Base-by-base conservation (phyloP, 2,888 invertebrate species). In the Acleris emargana region DNA sequence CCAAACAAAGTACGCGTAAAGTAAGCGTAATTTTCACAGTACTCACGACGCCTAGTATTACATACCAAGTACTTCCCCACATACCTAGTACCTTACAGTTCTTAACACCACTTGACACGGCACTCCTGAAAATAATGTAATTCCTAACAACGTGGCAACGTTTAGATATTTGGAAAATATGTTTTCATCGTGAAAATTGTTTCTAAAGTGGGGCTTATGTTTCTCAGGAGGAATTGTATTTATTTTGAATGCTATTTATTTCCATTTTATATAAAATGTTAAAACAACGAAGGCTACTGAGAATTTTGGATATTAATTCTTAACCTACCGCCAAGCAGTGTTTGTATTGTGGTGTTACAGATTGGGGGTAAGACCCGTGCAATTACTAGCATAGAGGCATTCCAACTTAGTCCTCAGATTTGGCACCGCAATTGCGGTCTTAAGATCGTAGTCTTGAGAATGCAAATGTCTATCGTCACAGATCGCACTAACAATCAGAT, bases 21-120 rank as follows among this genome's bases (percentile, higher is more conserved):
- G 1, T 25, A 25, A 6, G 1, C 7, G 25, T 32, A 9, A 9
- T 51, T 20, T 20, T 20, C 2, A 0, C 22, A 0, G 22, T 25
- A 57, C 7, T 57, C 32, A 25, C 38, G 20, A n/a, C 49, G 42
- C 64, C 42, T 28, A 58, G 53, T 64, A 59, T 49, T 49, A 28
- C 2, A 18, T 11, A 42, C 4, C 45, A 45, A 9, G 9, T 53
- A 18, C 6, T 9, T 5, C 13, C 6, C 16, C 43, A 17, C 59
- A 13, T 13, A 54, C 18, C n/a, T 43, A 58, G 17, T 32, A 43
- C 50, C 50, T 45, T 50, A 59, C 64, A 64, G 61, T 66, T 60
- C 66, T 57, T 66, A 66, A 61, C 66, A 57, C 57, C 66, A 61
- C 66, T 66, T 66, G 66, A 66, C 61, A 66, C 38, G 52, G 55